phyloP scores from a whole-genome alignment of 2,797 vertebrate species.

The Danio aesculapii region DNA sequence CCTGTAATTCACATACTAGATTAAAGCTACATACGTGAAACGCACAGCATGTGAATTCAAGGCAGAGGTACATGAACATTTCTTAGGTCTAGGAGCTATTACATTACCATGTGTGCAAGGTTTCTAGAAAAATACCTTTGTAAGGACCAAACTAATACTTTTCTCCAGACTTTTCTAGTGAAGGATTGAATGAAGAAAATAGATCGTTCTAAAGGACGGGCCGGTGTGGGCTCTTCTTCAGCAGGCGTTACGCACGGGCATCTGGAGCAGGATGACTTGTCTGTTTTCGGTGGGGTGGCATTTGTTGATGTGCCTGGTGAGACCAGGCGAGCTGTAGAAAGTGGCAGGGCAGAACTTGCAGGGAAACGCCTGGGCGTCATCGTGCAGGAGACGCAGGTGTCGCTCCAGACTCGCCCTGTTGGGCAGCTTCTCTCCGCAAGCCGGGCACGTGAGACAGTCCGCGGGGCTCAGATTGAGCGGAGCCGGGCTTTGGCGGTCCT shows the following conservation, averaged over 20 bases:
- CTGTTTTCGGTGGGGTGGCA: constrained; percentile 98
- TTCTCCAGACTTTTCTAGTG: constrained; percentile 68
- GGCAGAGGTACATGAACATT: constrained; percentile 77
- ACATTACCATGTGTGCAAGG: constrained; percentile 80
- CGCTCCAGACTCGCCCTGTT: constrained; percentile 93
- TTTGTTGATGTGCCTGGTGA: constrained; percentile 99
- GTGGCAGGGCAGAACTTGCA: constrained; percentile 99
- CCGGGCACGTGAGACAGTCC: constrained; percentile 92
- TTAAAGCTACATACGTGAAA: constrained; percentile 89
- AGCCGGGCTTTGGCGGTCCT: constrained; percentile 79
- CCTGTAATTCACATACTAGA: constrained; percentile 87
- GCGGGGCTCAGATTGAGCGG: constrained; percentile 81
- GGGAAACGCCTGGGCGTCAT: constrained; percentile 93
- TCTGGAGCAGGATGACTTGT: constrained; percentile 97
- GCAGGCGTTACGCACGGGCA: constrained; percentile 97
- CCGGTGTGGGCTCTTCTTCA: constrained; percentile 63
- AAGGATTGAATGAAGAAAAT: constrained; percentile 75
- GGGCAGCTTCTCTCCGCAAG: constrained; percentile 93
- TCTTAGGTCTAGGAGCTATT: constrained; percentile 90
- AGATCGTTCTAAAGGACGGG: constrained; percentile 52
- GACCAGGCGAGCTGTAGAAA: constrained; percentile 97
- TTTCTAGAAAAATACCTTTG: constrained; percentile 86
- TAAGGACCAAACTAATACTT: constrained; percentile 85
- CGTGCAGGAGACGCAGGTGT: constrained; percentile 95
- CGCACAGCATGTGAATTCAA: constrained; percentile 85